Evolutionary conservation across 2,888 invertebrate genomes (phyloP).

Genomic region (Heliconius aoede): DNA sequence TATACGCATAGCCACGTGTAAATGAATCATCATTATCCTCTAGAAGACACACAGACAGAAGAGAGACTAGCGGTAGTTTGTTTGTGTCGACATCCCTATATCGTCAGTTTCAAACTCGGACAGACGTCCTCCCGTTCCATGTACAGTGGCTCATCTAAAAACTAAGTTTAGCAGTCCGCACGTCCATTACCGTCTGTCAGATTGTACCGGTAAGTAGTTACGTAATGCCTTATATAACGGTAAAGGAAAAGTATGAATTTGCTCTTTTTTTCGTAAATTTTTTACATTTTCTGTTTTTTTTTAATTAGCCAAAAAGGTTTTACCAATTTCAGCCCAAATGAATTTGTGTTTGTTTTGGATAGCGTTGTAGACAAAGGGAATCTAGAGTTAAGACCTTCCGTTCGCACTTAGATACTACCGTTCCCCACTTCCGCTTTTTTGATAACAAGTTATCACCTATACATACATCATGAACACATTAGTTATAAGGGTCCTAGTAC

Average conservation of each 20-base stretch:
- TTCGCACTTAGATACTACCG: too few species aligned
- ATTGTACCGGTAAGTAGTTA: constrained; percentile 36
- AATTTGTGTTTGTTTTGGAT: too few species aligned
- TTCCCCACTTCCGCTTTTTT: too few species aligned
- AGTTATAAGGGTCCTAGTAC: not conserved
- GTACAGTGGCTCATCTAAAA: constrained; percentile 60
- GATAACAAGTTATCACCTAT: not conserved
- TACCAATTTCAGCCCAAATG: not conserved
- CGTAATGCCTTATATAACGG: constrained; percentile 16
- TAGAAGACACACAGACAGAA: not conserved
- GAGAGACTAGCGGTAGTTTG: not conserved
- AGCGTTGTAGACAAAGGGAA: too few species aligned
- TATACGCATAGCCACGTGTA: too few species aligned
- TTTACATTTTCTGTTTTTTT: not conserved
- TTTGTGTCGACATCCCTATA: constrained; percentile 60
- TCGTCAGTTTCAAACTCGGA: constrained; percentile 73
- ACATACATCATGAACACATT: not conserved
- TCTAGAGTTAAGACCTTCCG: too few species aligned
- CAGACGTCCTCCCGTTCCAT: constrained; percentile 67
- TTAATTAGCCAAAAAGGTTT: not conserved
- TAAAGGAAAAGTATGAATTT: not conserved
- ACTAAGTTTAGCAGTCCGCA: constrained; percentile 41
- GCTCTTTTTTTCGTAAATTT: not conserved
- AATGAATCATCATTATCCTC: not conserved
- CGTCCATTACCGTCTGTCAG: constrained; percentile 27